Evolutionary conservation across 1,140 invertebrate species (phyloP), one percentile per base, ranked within the genome.

Genomic region (Goniozus legneri): DNA sequence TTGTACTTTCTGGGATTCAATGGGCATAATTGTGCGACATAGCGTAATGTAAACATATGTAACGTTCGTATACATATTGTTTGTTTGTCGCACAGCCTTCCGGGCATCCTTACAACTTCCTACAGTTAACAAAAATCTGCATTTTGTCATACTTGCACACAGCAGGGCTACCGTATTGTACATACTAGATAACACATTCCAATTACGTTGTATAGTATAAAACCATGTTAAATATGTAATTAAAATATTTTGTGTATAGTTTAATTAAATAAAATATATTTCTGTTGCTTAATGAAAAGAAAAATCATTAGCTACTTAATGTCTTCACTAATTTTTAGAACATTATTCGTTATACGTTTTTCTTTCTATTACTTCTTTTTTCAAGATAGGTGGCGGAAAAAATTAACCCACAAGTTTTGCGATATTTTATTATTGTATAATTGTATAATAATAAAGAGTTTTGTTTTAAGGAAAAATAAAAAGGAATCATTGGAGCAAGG

Each of bases 121-220:
- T 67, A 65, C 48, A 18, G 43, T 37, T 54, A 43, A 48, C 47
- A 52, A 42, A 58, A 67, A 60, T 65, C 52, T 65, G 64, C 62
- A 60, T 60, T 66, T 66, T 63, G 59, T 56, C 56, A 69, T 61
- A 67, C 65, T 74, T 74, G 70, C 71, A 74, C 68, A 67, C 60
- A 69, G 71, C 68, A 70, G 67, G 64, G 69, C 69, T 74, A 73
- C 63, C 69, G 62, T 59, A 63, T 62, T 73, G 71, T 73, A 73
- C 65, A 73, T 73, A 72, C 60, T 73, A 73, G 71, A 70, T 73
- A 72, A 71, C 67, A 73, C 71, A 73, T 73, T 73, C 71, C 71
- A 73, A 65, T 71, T 73, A 69, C 37, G 64, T 72, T 73, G 69
- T 73, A 73, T 69, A 72, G 69, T 64, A 64, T 55, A 52, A 65